These are phyloP conservation scores for Drosophila sproati DNA, from an alignment of 1,140 invertebrate genomes.

Conservation along the genomic window DNA sequence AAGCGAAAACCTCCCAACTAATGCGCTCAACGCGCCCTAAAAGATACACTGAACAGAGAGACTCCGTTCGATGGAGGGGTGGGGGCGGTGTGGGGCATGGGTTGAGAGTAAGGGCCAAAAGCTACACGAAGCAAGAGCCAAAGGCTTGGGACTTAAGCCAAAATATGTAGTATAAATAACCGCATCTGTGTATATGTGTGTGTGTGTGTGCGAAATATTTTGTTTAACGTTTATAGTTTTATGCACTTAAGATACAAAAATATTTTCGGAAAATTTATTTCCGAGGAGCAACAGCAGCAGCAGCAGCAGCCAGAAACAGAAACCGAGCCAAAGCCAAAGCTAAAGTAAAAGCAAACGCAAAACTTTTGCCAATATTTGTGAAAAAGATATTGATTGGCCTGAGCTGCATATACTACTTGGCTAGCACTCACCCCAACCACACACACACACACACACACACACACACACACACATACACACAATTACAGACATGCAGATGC, in stretches of 20 bases:
- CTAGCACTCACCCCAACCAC: slow-evolving; percentile 25
- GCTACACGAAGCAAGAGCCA: slow-evolving; percentile 63
- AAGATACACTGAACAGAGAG: slow-evolving; percentile 43
- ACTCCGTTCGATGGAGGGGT: background rate
- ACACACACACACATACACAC: slow-evolving; percentile 19
- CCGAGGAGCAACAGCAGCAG: slow-evolving; percentile 14
- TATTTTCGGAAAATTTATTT: slow-evolving; percentile 69
- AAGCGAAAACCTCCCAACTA: slow-evolving; percentile 71
- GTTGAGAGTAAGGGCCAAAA: slow-evolving; percentile 57
- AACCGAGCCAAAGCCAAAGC: slow-evolving; percentile 55
- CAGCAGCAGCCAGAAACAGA: slow-evolving; percentile 12
- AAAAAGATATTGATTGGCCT: slow-evolving; percentile 81
- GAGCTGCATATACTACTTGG: slow-evolving; percentile 26
- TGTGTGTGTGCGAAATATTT: slow-evolving; percentile 71
- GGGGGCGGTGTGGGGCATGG: slow-evolving; percentile 25
- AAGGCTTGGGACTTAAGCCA: slow-evolving; percentile 77
- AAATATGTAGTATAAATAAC: slow-evolving; percentile 77
- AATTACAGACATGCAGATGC: slow-evolving; percentile 6
- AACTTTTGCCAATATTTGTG: slow-evolving; percentile 81
- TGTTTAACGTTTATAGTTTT: slow-evolving; percentile 83
- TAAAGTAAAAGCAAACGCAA: slow-evolving; percentile 63
- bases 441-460: slow-evolving; percentile 35
- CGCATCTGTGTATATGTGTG: slow-evolving; percentile 55
- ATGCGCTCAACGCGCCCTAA: slow-evolving; percentile 74
- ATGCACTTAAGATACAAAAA: slow-evolving; percentile 81